Base-by-base conservation (phyloP, 2,888 invertebrate species). In the Pardosa pseudoannulata region DNA sequence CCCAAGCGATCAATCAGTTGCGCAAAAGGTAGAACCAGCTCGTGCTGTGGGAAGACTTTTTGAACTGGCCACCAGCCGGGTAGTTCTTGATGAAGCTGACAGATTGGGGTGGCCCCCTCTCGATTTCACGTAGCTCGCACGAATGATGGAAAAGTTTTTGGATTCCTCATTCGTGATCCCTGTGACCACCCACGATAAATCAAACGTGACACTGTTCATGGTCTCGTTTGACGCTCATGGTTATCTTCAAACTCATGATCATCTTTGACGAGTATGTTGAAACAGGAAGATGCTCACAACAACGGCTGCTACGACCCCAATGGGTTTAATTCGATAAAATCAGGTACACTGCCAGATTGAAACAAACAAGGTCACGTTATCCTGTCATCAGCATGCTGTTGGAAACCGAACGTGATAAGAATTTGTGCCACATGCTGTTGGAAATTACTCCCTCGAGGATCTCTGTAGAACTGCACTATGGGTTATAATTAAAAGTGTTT, bases 31-130 rank as follows among this genome's bases (percentile, higher is more conserved):
- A 13, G 68, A 19, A 50, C 62, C 81, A 46, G 6, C 19, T 56
- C 23, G 39, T 56, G 41, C 28, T 64, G 36, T 29, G 1, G n/a
- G 28, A 27, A 64, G 31, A 78, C 73, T 56, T 72, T 73, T 72
- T 73, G 83, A 73, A 72, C 78, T 11, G 19, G 72, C 72, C 83
- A 56, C 78, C 78, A 56, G 39, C 78, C 23, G 78, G 32, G 67
- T 19, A 62, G 29, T n/a, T 29, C 39, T 78, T 79, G 73, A 85
- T 56, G 73, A 56, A 73, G 39, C 50, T 85, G 83, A 85, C 83
- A 85, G 78, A 85, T 78, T 85, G 83, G 73, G 83, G 83, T 83
- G 41, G 16, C 39, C 62, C 39, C 62, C 73, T 39, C 62, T 74
- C 81, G 41, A 64, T 62, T 76, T 73, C 73, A 65, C 41, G 29